Conservation (phyloP, 2,797 vertebrate species). For the Sebastes wilsoni region DNA sequence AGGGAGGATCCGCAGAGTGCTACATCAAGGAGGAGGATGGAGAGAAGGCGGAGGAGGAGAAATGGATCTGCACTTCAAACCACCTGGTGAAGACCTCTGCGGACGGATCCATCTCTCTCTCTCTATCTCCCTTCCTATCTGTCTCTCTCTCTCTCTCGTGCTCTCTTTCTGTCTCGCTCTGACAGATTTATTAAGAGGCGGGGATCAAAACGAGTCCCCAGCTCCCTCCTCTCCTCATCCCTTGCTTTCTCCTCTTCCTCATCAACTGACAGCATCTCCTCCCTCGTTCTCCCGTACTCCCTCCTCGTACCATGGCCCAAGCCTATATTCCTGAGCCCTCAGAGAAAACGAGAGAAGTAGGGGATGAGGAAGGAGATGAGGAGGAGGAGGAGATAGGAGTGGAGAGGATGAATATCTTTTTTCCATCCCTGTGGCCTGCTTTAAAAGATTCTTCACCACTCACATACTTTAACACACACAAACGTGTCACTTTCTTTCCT, state of each 20-base stretch:
- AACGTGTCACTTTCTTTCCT: not conserved
- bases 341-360: conserved; percentile 39
- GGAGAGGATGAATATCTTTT: conserved; percentile 14
- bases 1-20: not conserved
- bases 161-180: conserved; percentile 64
- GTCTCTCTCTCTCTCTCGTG: conserved; percentile 25
- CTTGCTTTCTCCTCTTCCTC: conserved; percentile 51
- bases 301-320: conserved; percentile 35
- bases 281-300: conserved; percentile 14
- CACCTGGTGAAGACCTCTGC: conserved; percentile 64
- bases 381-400: conserved; percentile 6
- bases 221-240: conserved; percentile 58
- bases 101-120: conserved; percentile 40
- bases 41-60: conserved; percentile 16
- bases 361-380: conserved; percentile 24
- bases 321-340: conserved; percentile 25
- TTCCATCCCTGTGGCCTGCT: conserved; percentile 42
- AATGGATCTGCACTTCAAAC: conserved; percentile 56
- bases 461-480: not conserved
- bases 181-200: conserved; percentile 78
- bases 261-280: conserved; percentile 60
- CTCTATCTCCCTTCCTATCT: not conserved
- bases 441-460: conserved; percentile 28
- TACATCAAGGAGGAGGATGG: conserved; percentile 21
- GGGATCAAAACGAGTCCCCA: conserved; percentile 65